Evolutionary conservation across 1,140 invertebrate genomes (phyloP), one percentile per base, ranked within the genome.

Genomic region (Apis laboriosa): DNA sequence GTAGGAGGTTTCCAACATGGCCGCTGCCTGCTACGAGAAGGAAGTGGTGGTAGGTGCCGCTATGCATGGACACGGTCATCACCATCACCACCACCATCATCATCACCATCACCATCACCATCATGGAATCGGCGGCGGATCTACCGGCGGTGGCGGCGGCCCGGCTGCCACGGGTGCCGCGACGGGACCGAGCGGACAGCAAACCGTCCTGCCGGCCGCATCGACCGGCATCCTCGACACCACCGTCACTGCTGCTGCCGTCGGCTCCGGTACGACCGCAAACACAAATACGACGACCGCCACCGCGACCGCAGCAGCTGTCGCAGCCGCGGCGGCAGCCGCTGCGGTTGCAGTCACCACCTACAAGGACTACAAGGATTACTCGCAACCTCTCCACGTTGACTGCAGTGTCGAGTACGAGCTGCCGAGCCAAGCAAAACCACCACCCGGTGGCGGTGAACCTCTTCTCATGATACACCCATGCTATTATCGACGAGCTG

Each of bases 401-500:
- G 97, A 97, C 92, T 97, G 97, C 94, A 97, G 97, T 94, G 97
- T 97, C 80, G 97, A 97, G 93, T 97, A 97, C 94, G 97, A 97
- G 94, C 94, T 97, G 89, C 97, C 97, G 78, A 97, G 97, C 90
- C 96, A 97, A 92, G 97, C 97, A 55, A 97, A 97, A 92, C 97
- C 97, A 80, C 97, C 97, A 83, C 96, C 96, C 86, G 97, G 97
- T 53, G 96, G 96, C 83, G 95, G 96, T 78, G 97, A 97, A 91
- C 97, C 97, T 43, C 94, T 97, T 86, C 95, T 97, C 73, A 97
- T 97, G 96, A 97, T 97, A 91, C 97, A 97, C 94, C 97, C 97
- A n/a, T 97, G 96, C 89, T 97, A 97, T 92, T 97, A 97, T 94
- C 94, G 97, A 80, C 96, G 97, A 92, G 97, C 97, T 91, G 97